These are phyloP conservation scores for Gymnopithys bicolor DNA, from an alignment of 2,797 vertebrate species.

Conservation along the genomic window DNA sequence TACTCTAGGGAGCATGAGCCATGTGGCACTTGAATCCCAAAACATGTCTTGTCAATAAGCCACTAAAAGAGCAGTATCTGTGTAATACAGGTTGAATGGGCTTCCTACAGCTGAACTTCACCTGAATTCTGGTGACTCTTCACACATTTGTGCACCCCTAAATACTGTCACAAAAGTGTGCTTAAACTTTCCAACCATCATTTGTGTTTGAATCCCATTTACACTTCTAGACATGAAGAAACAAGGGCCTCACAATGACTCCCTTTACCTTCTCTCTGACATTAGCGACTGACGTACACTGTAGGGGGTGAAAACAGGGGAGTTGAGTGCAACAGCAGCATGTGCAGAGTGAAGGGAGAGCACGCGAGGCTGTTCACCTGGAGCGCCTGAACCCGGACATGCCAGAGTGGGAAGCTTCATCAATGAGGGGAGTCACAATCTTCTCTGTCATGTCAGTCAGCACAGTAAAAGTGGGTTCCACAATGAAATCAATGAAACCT, in stretches of 20 bases:
- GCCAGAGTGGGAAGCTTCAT: constrained; percentile 83
- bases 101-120: not conserved
- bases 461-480: constrained; percentile 95
- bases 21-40: not conserved
- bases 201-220: not conserved
- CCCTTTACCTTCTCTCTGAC: not conserved
- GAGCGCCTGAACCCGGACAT: constrained; percentile 81
- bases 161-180: not conserved
- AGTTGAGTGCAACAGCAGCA: not conserved
- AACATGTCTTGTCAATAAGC: not conserved
- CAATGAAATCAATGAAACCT: constrained; percentile 98
- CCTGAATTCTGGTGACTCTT: not conserved
- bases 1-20: not conserved
- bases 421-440: constrained; percentile 89
- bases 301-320: accelerated
- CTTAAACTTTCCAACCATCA: not conserved
- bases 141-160: not conserved
- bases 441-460: constrained; percentile 93
- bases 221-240: not conserved
- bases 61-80: not conserved
- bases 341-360: not conserved
- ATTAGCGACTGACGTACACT: not conserved
- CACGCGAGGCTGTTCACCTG: constrained; percentile 77
- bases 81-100: not conserved
- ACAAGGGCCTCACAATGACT: not conserved